Evolutionary conservation across 2,113 vertebrate species (phyloP), one percentile per base, ranked within the genome.

Genomic region (Gallinago paraguaiae): DNA sequence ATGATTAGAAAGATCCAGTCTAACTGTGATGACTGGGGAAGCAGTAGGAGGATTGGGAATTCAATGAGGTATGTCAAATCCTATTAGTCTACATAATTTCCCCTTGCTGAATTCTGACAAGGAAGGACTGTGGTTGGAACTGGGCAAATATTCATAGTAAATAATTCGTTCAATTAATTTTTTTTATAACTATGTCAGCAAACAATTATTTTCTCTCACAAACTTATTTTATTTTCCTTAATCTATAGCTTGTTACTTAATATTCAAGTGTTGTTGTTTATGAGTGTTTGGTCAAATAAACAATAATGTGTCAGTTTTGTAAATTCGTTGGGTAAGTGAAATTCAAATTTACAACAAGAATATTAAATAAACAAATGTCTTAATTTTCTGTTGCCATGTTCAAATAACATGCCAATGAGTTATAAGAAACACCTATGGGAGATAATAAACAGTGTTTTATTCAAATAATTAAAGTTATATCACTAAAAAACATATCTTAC

Each of bases 11-110:
- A 89, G 48, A 78, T 48, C 28, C 22, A 84, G 28, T 77, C 82
- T 92, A 90, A 84, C 31, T 60, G 76, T 43, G 82, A 81, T 86
- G 71, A 54, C 72, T 81, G 71, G 28, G 31, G 46, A 92, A 86
- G 81, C 77, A 56, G 70, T 76, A 75, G 76, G 63, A 94, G 88
- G 92, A 97, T 25, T 91, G 86, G 91, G 17, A 56, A 94, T 95
- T 96, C 94, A 92, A 65, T 78, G 96, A 97, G 70, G 90, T 97
- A 76, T 95, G 95, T 88, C 92, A 97, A 98, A 98, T 97, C 95
- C 88, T 96, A 83, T 98, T 97, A 98, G 94, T 72, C 69, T 93
- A 96, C 92, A 88, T 97, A 92, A 96, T 97, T 97, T 96, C 87
- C 68, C 45, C 70, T 96, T 95, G 48, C 82, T 93, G 76, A 95